A percentile compares a stretch with the other conserved stretches of the same genome.
These are phyloP conservation scores for Panopea generosa DNA, from an alignment of 2,888 invertebrate species.

Conservation along the genomic window DNA sequence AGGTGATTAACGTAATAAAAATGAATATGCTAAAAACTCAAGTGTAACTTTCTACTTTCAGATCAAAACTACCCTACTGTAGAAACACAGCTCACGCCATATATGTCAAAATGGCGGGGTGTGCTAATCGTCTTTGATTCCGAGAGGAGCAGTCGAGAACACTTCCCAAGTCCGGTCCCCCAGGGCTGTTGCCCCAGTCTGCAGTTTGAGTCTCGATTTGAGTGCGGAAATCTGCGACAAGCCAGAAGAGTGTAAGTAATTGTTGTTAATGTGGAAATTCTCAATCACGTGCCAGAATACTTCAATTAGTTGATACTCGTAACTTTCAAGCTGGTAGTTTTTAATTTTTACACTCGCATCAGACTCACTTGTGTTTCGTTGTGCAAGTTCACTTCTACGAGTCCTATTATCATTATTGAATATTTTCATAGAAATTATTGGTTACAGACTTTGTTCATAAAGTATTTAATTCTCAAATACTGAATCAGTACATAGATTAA, in stretches of 20 bases:
- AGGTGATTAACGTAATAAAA: too few species aligned
- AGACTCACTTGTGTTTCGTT: too few species aligned
- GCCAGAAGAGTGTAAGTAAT: conserved; percentile 82
- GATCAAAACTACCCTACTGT: conserved; percentile 72
- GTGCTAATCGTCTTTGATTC: conserved; percentile 82
- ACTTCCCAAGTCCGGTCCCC: conserved; percentile 73
- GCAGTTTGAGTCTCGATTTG: conserved; percentile 84
- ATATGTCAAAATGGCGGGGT: conserved; percentile 80
- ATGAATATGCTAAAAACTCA: too few species aligned
- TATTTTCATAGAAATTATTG: too few species aligned
- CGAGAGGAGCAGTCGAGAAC: conserved; percentile 80
- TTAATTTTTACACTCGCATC: too few species aligned
- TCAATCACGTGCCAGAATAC: too few species aligned
- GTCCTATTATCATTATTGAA: neutral
- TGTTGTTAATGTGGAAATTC: neutral
- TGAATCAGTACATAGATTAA: too few species aligned
- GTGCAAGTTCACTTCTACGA: neutral
- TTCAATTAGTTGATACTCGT: too few species aligned
- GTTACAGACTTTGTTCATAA: too few species aligned
- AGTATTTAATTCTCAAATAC: too few species aligned
- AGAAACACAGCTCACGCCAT: conserved; percentile 80
- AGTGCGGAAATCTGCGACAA: conserved; percentile 84
- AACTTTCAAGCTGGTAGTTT: too few species aligned
- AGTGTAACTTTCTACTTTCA: conserved; percentile 33
- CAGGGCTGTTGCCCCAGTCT: conserved; percentile 83